A percentile compares a stretch with the other conserved stretches of the same genome.
Evolutionary conservation across 2,797 vertebrate species (phyloP).

Genomic region (Typhlichthys subterraneus): DNA sequence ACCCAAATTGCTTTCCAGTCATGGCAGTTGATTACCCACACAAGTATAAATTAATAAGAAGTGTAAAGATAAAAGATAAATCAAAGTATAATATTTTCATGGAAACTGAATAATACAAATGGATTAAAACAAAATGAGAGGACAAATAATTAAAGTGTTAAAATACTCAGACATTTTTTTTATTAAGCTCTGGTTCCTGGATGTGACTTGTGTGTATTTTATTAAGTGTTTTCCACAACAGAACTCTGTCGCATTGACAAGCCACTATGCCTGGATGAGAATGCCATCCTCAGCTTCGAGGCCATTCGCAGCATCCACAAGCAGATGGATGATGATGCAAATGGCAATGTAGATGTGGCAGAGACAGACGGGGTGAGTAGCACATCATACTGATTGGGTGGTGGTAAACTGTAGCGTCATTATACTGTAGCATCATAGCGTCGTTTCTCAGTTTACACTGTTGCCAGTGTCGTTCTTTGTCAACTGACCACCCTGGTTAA

Average conservation of each 20-base stretch:
- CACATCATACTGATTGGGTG: not conserved
- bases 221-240: conserved; percentile 54
- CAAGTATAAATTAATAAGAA: too few relatives aligned
- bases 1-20: too few relatives aligned
- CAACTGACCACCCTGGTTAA: conserved; percentile 17
- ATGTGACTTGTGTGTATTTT: conserved; percentile 2
- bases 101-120: too few relatives aligned
- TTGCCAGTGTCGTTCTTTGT: conserved; percentile 25
- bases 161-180: not conserved
- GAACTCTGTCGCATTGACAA: conserved; percentile 93
- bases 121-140: too few relatives aligned
- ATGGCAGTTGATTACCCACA: too few relatives aligned
- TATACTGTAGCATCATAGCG: not conserved
- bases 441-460: conserved; percentile 4
- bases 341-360: conserved; percentile 91
- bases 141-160: too few relatives aligned
- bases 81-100: too few relatives aligned
- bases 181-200: not conserved
- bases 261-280: conserved; percentile 86
- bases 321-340: conserved; percentile 97
- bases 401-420: not conserved
- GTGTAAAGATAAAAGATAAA: too few relatives aligned
- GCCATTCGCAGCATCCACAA: conserved; percentile 95
- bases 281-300: conserved; percentile 89
- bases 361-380: conserved; percentile 93